A percentile compares a stretch with the other conserved stretches of the same genome.
phyloP scores from a whole-genome alignment of 1,140 invertebrate species.

The Maniola jurtina region DNA sequence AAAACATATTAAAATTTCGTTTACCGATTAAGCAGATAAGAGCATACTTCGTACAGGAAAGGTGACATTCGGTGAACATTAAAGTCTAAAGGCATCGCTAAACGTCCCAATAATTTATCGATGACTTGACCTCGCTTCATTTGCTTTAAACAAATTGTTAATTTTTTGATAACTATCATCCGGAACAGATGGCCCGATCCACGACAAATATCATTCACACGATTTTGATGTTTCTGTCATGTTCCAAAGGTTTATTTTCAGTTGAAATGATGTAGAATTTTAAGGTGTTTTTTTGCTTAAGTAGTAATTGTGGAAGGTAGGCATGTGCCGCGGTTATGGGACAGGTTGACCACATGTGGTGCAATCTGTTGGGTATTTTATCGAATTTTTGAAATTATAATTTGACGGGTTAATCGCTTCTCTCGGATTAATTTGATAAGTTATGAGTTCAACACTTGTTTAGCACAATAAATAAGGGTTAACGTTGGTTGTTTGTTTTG shows the following conservation, averaged over 20 bases:
- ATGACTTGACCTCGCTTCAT: constrained; percentile 68
- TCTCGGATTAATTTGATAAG: constrained; percentile 58
- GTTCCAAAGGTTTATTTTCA: constrained; percentile 24
- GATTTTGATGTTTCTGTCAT: constrained; percentile 26
- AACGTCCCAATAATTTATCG: constrained; percentile 72
- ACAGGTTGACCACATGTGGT: constrained; percentile 77
- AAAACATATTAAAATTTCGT: constrained; percentile 59
- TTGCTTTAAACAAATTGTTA: constrained; percentile 79
- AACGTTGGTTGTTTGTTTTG: constrained; percentile 12
- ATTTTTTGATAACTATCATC: constrained; percentile 77
- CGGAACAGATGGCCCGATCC: constrained; percentile 69
- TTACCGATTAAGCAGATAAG: constrained; percentile 65
- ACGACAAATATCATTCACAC: constrained; percentile 27
- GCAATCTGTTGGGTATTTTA: constrained; percentile 68
- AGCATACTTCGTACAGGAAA: constrained; percentile 58
- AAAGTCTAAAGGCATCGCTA: constrained; percentile 61
- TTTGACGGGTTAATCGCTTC: constrained; percentile 60
- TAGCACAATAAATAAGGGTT: constrained; percentile 6
- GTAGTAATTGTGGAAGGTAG: constrained; percentile 62
- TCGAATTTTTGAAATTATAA: constrained; percentile 65
- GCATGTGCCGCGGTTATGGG: constrained; percentile 73
- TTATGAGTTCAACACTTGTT: constrained; percentile 40
- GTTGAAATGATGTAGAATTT: constrained; percentile 30
- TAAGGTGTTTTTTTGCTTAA: constrained; percentile 58
- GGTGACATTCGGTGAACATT: constrained; percentile 73